phyloP scores from a whole-genome alignment of 2,888 invertebrate genomes.

The Drosophila prolongata region DNA sequence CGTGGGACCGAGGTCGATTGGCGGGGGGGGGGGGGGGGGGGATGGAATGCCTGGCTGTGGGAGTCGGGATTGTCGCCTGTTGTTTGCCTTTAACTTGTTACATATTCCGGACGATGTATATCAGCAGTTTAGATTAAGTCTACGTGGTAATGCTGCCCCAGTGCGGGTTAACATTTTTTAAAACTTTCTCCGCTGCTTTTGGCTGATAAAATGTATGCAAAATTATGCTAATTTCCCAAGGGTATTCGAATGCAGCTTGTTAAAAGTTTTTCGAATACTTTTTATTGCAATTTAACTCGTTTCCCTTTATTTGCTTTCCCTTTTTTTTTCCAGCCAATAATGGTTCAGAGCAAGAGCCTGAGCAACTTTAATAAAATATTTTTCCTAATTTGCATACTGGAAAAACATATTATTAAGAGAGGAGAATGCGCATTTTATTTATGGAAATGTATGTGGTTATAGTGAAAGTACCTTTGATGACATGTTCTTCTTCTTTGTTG shows the following conservation, averaged over 20 bases:
- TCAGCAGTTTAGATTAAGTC: constrained; percentile 63
- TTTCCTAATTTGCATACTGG: neutral
- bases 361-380: constrained; percentile 5
- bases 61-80: constrained; percentile 47
- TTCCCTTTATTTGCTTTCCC: neutral
- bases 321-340: neutral
- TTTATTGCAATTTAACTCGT: constrained; percentile 47
- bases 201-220: constrained; percentile 62
- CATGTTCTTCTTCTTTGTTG: too few relatives aligned
- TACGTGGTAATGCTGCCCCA: constrained; percentile 43
- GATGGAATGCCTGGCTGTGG: constrained; percentile 1
- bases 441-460: neutral
- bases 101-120: constrained; percentile 73
- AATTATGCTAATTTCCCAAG: constrained; percentile 73
- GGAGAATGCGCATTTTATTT: neutral
- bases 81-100: constrained; percentile 71
- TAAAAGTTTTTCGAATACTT: constrained; percentile 50
- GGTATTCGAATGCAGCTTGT: constrained; percentile 66
- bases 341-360: neutral
- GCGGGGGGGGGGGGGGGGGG: constrained; percentile 12
- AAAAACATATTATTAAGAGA: neutral
- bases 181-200: constrained; percentile 32
- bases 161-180: constrained; percentile 26
- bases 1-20: constrained; percentile 39
- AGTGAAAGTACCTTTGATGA: too few relatives aligned